phyloP scores from a whole-genome alignment of 2,888 invertebrate species.

The Gymnosoma rotundatum region DNA sequence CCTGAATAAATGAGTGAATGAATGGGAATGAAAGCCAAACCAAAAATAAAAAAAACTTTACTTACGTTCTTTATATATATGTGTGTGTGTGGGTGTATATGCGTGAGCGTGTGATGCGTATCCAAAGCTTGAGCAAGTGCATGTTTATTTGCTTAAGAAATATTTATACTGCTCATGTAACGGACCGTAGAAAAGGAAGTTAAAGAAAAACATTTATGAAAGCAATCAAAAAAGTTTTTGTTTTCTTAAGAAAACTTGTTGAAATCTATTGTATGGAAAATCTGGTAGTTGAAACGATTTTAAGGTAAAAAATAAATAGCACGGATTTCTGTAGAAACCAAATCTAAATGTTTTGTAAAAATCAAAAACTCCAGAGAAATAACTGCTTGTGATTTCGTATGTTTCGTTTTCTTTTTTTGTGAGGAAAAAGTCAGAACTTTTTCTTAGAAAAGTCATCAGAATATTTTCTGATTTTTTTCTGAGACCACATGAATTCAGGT shows the following conservation, averaged over 20 bases:
- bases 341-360: too few species aligned
- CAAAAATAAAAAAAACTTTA: slow-evolving; percentile 52
- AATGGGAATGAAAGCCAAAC: slow-evolving; percentile 49
- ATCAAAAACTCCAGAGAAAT: too few species aligned
- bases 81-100: slow-evolving; percentile 5
- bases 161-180: slow-evolving; percentile 34
- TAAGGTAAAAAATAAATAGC: too few species aligned
- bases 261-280: background rate
- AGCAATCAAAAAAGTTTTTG: background rate
- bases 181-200: slow-evolving; percentile 30
- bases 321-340: too few species aligned
- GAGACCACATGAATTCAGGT: background rate
- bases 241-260: background rate
- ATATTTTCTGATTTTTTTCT: background rate
- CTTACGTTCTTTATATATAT: slow-evolving; percentile 28
- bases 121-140: background rate
- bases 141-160: slow-evolving; percentile 1
- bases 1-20: slow-evolving; percentile 57
- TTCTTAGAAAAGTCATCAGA: background rate
- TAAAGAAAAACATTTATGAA: background rate
- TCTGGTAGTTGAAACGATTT: too few species aligned
- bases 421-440: too few species aligned
- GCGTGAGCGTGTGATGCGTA: slow-evolving; percentile 20
- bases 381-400: too few species aligned
- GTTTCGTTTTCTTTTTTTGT: too few species aligned